phyloP scores from a whole-genome alignment of 2,113 vertebrate genomes.

The Kryptolebias marmoratus region DNA sequence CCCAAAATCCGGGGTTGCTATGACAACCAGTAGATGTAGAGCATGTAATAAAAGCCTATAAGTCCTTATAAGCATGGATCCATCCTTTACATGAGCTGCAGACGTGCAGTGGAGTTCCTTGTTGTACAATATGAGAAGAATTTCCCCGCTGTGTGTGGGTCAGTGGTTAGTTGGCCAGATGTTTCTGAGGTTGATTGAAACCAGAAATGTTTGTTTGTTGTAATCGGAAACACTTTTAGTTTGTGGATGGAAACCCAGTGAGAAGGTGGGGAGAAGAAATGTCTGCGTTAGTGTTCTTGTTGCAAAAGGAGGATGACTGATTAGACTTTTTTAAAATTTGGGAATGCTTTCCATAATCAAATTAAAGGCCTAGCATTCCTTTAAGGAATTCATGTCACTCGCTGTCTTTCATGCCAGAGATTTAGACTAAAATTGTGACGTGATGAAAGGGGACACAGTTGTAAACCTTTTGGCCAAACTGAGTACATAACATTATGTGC shows the following conservation, averaged over 20 bases:
- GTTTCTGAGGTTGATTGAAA: constrained; percentile 55
- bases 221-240: constrained; percentile 46
- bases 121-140: constrained; percentile 44
- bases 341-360: not conserved
- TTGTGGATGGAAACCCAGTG: constrained; percentile 4
- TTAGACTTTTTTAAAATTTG: not conserved
- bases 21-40: constrained; percentile 78
- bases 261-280: not conserved
- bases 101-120: constrained; percentile 9
- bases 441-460: too few species aligned
- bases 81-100: constrained; percentile 44
- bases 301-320: constrained; percentile 7
- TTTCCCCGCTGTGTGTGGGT: constrained; percentile 43
- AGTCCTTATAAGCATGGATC: constrained; percentile 65
- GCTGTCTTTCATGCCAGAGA: too few species aligned
- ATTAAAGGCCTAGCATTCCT: too few species aligned
- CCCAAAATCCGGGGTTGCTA: constrained; percentile 67
- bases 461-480: too few species aligned
- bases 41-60: constrained; percentile 68
- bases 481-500: too few species aligned
- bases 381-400: too few species aligned
- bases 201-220: constrained; percentile 55
- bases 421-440: too few species aligned
- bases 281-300: not conserved
- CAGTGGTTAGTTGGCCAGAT: constrained; percentile 59